Base-by-base conservation (phyloP, 2,113 vertebrate species). In the Thryonomys swinderianus region DNA sequence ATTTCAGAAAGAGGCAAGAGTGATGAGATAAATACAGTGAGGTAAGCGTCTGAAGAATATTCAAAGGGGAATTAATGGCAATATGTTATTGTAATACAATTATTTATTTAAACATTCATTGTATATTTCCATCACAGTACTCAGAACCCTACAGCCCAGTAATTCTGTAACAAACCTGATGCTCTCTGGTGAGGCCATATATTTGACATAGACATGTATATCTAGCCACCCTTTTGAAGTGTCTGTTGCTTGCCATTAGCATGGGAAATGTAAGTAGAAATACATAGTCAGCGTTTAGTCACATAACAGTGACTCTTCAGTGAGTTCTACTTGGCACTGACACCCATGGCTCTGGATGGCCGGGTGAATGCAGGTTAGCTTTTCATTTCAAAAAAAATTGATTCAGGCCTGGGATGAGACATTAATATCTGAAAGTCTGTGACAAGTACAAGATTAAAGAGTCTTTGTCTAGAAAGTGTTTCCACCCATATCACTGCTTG, bases 321-420 rank as follows among this genome's bases (percentile, higher is more conserved):
- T 86, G 57, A 86, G 42, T 53, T 95, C 85, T 82, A 21, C 85
- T 94, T 80, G 94, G 95, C 93, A 87, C 71, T 87, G 84, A 78
- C 0, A 0, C 32, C 91, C 48, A 0, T 13, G 20, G 32, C 66
- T 69, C 85, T 83, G 84, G 90, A 91, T 69, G 66, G 37, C 51
- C 7, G 5, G 55, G n/a, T 40, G 73, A 48, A 59, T 34, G 53
- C n/a, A 87, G 61, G 84, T 90, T 87, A 95, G 85, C 61, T 88
- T 94, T 98, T 91, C 59, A 74, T 92, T 96, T 93, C 61, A 79
- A 53, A 71, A 87, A n/a, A 95, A 90, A 91, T 2, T 67, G 76
- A 95, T 37, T 48, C 11, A 57, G n/a, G 90, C 34, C 73, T 73
- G 51, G 32, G 76, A 91, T 51, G 73, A 90, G 76, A 85, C 45